Evolutionary conservation across 2,797 vertebrate genomes (phyloP), one percentile per base, ranked within the genome.

Genomic region (Sarcophilus harrisii): DNA sequence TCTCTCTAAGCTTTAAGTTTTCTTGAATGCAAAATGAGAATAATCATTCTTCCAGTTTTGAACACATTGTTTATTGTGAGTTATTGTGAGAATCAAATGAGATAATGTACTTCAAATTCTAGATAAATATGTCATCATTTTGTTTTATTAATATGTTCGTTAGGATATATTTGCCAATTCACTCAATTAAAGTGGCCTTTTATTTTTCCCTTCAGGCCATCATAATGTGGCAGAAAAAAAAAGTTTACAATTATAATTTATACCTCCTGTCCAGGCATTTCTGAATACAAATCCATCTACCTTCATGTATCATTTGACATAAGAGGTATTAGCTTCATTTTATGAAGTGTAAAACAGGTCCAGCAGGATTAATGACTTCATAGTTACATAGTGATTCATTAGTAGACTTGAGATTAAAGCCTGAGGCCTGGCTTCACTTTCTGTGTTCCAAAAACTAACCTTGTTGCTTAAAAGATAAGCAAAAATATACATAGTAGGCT

Each of bases 191-290:
- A 81, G 49, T 90, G 62, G 24, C 27, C 38, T n/a, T 96, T 94
- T 49, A 92, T 91, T 90, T 62, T 59, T 28, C 81, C 28, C 49
- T 73, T 29, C 21, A 58, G 24, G 93, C 91, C 66, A 52, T 89
- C 87, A n/a, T 90, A 57, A 92, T 57, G 57, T 93, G 87, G 91
- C 21, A 93, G 49, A 21, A 91, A 24, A 10, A 24, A 10, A 60
- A 89, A 57, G 14, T 87, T 55, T 57, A 54, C 92, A 27, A 45
- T 59, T 92, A 27, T 59, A 81, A 90, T 94, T 93, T 97, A 16
- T 38, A 92, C 90, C 49, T 89, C 3, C 59, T 93, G 27, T 52
- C 55, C 62, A 94, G 92, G 45, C 92, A 94, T 95, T 94, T 94
- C 28, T 93, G 58, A 91, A 66, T 73, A 27, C 21, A 13, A 2